Conservation (phyloP, 1,140 invertebrate genomes). For the Hylyphantes graminicola region DNA sequence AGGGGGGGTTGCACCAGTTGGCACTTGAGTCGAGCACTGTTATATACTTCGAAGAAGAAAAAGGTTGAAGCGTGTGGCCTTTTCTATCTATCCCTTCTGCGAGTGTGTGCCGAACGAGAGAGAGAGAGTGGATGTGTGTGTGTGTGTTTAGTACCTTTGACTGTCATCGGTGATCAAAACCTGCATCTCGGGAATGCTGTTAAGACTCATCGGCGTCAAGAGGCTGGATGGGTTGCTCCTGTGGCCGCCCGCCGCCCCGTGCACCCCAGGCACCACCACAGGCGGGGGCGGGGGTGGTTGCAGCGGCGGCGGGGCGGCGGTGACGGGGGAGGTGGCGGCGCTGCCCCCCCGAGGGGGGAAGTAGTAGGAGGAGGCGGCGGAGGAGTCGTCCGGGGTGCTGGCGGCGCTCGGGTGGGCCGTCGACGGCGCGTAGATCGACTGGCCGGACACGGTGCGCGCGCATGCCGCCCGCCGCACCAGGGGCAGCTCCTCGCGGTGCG, state of each 20-base stretch:
- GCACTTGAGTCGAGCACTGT: background rate
- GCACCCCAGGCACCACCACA: slow-evolving; percentile 48
- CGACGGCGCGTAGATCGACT: slow-evolving; percentile 49
- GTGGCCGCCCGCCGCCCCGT: slow-evolving; percentile 43
- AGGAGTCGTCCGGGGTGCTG: slow-evolving; percentile 57
- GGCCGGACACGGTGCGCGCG: slow-evolving; percentile 48
- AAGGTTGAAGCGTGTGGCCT: slow-evolving; percentile 3
- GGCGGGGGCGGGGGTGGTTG: slow-evolving; percentile 28
- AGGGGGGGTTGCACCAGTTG: background rate
- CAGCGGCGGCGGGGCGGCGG: slow-evolving; percentile 32
- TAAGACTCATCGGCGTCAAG: slow-evolving; percentile 61
- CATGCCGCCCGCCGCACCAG: slow-evolving; percentile 17
- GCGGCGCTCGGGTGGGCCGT: slow-evolving; percentile 43
- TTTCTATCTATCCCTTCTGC: background rate
- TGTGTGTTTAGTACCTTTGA: slow-evolving; percentile 61
- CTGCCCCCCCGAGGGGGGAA: slow-evolving; percentile 19
- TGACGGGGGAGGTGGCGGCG: slow-evolving; percentile 27
- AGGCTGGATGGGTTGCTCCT: slow-evolving; percentile 45
- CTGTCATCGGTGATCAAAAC: slow-evolving; percentile 61
- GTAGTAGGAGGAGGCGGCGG: slow-evolving; percentile 52
- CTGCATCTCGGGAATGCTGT: slow-evolving; percentile 62
- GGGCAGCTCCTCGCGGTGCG: slow-evolving; percentile 40
- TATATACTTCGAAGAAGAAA: background rate
- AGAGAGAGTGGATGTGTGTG: background rate
- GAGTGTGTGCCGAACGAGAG: background rate